These are phyloP conservation scores for Anas acuta DNA, from an alignment of 2,797 vertebrate species.

Conservation along the genomic window DNA sequence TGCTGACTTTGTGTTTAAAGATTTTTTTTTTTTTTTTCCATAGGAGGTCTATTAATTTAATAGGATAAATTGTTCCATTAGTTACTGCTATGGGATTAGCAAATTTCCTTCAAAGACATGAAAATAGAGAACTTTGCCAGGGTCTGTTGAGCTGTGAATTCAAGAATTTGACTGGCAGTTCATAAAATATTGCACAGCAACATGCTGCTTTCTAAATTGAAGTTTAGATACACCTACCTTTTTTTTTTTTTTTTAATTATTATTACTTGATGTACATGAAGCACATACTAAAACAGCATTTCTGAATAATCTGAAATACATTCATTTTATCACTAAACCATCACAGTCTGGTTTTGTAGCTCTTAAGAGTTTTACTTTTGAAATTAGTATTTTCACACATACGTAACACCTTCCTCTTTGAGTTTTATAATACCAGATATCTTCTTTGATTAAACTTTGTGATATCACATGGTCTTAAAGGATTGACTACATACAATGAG, in stretches of 20 bases:
- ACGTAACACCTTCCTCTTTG: not conserved
- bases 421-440: not conserved
- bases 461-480: not conserved
- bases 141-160: not conserved
- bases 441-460: not conserved
- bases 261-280: not conserved
- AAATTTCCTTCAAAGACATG: not conserved
- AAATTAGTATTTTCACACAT: not conserved
- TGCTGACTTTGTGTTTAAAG: not conserved
- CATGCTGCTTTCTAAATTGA: not conserved
- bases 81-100: not conserved
- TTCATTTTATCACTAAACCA: not conserved
- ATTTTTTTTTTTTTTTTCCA: not conserved
- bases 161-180: not conserved
- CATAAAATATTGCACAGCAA: not conserved
- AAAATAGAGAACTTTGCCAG: not conserved
- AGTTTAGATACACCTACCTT: not conserved
- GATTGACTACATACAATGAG: not conserved
- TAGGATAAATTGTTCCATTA: not conserved
- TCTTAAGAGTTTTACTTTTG: not conserved
- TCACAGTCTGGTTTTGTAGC: not conserved
- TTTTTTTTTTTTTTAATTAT: not conserved
- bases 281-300: not conserved
- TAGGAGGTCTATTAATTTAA: not conserved
- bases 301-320: not conserved